These are phyloP conservation scores for Drosophila virilis DNA, from an alignment of 1,140 invertebrate species.

Conservation along the genomic window DNA sequence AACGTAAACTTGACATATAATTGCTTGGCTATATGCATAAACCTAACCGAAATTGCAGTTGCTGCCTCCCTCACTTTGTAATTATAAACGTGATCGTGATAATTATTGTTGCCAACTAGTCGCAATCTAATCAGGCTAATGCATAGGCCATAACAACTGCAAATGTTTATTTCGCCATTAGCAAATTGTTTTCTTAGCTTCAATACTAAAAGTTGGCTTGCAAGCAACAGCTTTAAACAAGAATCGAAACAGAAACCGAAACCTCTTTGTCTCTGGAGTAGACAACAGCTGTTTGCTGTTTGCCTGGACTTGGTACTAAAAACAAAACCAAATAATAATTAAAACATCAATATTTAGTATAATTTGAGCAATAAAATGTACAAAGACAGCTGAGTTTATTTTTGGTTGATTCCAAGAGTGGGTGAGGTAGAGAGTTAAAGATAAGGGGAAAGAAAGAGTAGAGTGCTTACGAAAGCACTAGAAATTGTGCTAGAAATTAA, in stretches of 20 bases:
- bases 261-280: neutral
- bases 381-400: neutral
- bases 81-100: slow-evolving; percentile 28
- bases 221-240: neutral
- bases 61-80: neutral
- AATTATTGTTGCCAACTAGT: slow-evolving; percentile 17
- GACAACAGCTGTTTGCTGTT: slow-evolving; percentile 12
- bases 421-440: neutral
- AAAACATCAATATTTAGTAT: neutral
- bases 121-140: slow-evolving; percentile 14
- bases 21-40: neutral
- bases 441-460: neutral
- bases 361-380: slow-evolving; percentile 5
- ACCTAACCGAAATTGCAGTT: neutral
- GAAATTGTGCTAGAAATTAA: no score
- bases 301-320: neutral
- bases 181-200: slow-evolving; percentile 17
- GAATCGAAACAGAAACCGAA: neutral
- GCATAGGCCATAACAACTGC: slow-evolving; percentile 12
- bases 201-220: neutral
- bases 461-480: neutral
- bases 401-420: neutral
- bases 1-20: slow-evolving; percentile 5
- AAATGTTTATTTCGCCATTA: slow-evolving; percentile 14
- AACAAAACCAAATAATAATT: slow-evolving; percentile 9